Evolutionary conservation across 2,113 vertebrate species (phyloP), one percentile per base, ranked within the genome.

Genomic region (Caranx melampygus): DNA sequence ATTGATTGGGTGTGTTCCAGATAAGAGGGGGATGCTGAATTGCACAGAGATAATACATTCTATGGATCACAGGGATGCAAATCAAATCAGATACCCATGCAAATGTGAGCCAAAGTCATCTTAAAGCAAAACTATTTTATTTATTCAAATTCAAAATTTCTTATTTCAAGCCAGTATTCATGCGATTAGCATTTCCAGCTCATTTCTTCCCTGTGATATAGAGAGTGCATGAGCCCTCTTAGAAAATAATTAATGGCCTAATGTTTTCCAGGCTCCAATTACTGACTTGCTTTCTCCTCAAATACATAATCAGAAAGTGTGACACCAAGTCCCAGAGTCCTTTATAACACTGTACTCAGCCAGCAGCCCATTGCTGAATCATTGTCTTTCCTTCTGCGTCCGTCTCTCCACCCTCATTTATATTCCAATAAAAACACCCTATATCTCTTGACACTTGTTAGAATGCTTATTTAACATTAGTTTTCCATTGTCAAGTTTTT

Each of bases 11-110:
- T 72, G 79, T 75, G 84, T 85, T 88, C 69, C 88, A 92, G 93
- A 94, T 94, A 93, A 94, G 88, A 86, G 31, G n/a, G 71, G 71
- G 86, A 86, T 88, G 90, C 88, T 92, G 91, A 93, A 91, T 92
- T 65, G 85, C 84, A 69, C 75, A 65, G 84, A 90, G 92, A 92
- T 92, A 92, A 91, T 91, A 89, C 88, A 87, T 92, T 89, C 85
- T 89, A 90, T 89, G 92, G 87, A 93, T 92, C 90, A 93, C 89
- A 93, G 88, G 84, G 81, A 94, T 93, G 91, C 90, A 92, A 93
- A 94, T 94, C 87, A 82, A 79, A 87, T 92, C 88, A 85, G 92
- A 90, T 93, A 88, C 62, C 54, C 81, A 92, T 93, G 92, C 87
- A 90, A 93, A 93, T 92, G 75, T 83, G 81, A 51, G 47, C 86